Conservation (phyloP, 2,888 invertebrate genomes). For the Meiosimyza decipiens region DNA sequence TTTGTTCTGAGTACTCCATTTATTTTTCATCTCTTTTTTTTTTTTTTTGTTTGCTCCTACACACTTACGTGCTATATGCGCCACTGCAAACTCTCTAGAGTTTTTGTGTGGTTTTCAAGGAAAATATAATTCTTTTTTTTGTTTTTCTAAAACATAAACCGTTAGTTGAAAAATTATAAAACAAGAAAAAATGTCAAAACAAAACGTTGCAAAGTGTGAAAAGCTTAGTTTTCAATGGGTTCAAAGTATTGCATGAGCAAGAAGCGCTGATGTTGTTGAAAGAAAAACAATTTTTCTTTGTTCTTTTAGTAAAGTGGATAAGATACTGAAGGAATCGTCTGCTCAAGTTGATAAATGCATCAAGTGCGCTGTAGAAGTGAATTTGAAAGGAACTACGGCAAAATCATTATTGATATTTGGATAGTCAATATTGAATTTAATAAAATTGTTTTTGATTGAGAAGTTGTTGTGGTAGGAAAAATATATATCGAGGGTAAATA, state of each 20-base stretch:
- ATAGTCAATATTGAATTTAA: no score
- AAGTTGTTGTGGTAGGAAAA: no score
- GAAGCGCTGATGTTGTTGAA: background rate
- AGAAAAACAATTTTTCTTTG: constrained; percentile 18
- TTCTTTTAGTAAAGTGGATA: constrained; percentile 11
- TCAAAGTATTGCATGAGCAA: background rate
- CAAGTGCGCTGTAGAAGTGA: constrained; percentile 2
- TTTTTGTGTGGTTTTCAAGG: constrained; percentile 25
- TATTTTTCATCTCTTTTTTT: constrained; percentile 4
- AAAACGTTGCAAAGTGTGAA: no score
- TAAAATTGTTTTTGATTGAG: no score
- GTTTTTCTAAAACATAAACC: background rate
- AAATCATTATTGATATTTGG: no score
- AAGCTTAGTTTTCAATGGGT: no score
- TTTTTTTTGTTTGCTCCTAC: constrained; percentile 19
- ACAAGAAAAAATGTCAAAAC: background rate
- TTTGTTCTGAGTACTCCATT: constrained; percentile 29
- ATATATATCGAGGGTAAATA: no score
- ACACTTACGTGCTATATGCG: background rate
- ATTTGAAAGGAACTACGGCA: no score
- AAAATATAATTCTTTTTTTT: constrained; percentile 15
- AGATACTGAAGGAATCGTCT: constrained; percentile 7
- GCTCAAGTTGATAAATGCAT: constrained; percentile 17
- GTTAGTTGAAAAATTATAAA: constrained; percentile 10
- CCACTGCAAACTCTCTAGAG: background rate